These are phyloP conservation scores for Thymelicus sylvestris DNA, from an alignment of 2,888 invertebrate species.

Conservation along the genomic window DNA sequence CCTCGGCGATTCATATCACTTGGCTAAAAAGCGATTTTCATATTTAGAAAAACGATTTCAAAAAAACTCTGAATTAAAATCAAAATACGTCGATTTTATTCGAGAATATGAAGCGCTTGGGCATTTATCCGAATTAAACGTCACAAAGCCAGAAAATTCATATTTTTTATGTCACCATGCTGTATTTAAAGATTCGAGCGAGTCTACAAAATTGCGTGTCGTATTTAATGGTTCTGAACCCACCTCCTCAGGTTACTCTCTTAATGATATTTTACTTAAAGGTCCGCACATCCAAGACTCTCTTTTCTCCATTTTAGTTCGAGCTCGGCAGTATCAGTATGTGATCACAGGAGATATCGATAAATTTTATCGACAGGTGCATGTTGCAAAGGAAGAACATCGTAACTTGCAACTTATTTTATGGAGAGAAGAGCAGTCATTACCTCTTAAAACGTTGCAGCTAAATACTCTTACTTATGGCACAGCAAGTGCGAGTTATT, in stretches of 20 bases:
- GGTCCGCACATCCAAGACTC: not conserved
- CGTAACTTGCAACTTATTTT: slow-evolving; percentile 55
- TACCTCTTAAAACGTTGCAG: slow-evolving; percentile 32
- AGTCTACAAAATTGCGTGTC: not conserved
- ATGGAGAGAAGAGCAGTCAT: slow-evolving; percentile 46
- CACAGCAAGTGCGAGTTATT: slow-evolving; percentile 41
- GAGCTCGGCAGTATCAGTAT: not conserved
- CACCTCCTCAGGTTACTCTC: not conserved
- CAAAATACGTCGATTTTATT: not conserved
- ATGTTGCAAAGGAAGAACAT: slow-evolving; percentile 23
- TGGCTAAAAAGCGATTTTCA: not conserved
- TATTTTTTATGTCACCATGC: not conserved
- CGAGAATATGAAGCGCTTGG: slow-evolving; percentile 2
- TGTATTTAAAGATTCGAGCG: not conserved
- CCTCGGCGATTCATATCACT: not conserved
- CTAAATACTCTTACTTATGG: slow-evolving; percentile 46
- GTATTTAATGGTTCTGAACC: not conserved
- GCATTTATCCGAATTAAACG: slow-evolving; percentile 4
- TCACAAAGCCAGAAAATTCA: not conserved
- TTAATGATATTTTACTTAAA: not conserved
- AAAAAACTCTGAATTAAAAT: not conserved
- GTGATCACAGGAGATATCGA: slow-evolving; percentile 46
- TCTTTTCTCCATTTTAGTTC: slow-evolving; percentile 4
- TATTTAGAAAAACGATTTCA: not conserved
- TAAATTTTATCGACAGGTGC: slow-evolving; percentile 47